Conservation (phyloP, 1,140 invertebrate species). For the Drosophila albomicans region DNA sequence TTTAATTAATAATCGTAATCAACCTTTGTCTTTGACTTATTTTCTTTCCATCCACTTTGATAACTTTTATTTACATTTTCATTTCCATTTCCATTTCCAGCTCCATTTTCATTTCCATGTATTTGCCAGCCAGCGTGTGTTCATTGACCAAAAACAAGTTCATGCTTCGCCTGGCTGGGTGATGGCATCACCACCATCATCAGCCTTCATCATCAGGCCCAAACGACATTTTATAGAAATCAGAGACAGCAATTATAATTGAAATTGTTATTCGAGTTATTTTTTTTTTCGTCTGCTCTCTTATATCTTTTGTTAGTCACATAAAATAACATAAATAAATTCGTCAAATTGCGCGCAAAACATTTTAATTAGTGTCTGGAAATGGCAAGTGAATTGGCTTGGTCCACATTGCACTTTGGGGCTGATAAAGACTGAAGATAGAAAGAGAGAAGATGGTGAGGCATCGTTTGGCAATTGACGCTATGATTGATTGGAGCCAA, state of each 20-base stretch:
- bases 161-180: conserved; percentile 59
- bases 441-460: not conserved
- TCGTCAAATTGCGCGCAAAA: conserved; percentile 54
- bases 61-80: conserved; percentile 44
- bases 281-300: conserved; percentile 3
- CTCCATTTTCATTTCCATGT: conserved; percentile 27
- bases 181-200: conserved; percentile 29
- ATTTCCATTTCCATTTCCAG: conserved; percentile 21
- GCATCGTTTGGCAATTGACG: conserved; percentile 6
- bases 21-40: conserved; percentile 28
- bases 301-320: conserved; percentile 11
- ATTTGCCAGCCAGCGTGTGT: conserved; percentile 22
- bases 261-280: conserved; percentile 34
- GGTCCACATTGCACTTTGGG: conserved; percentile 36
- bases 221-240: conserved; percentile 64
- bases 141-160: conserved; percentile 73
- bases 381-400: conserved; percentile 58
- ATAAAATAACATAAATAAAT: conserved; percentile 54
- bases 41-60: conserved; percentile 20
- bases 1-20: conserved; percentile 15
- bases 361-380: conserved; percentile 75
- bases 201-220: conserved; percentile 10
- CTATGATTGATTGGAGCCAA: conserved; percentile 58
- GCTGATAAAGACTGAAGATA: conserved; percentile 17
- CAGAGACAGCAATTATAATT: conserved; percentile 57